phyloP scores from a whole-genome alignment of 1,140 invertebrate genomes.

The Cardiocondyla obscurior region DNA sequence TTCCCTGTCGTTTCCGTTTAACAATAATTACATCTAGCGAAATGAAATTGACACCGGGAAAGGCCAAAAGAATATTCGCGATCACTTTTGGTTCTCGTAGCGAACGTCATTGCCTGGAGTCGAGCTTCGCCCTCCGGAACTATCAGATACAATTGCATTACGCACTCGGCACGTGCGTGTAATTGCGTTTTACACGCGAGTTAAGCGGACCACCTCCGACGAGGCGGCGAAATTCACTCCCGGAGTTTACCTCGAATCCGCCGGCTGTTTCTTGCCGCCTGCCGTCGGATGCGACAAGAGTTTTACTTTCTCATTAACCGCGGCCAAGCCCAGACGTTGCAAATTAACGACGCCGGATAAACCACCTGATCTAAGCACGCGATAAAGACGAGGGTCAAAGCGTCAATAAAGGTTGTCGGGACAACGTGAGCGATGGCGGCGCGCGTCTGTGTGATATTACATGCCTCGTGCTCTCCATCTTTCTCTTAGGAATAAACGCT shows the following conservation, averaged over 20 bases:
- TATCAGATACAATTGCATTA: constrained; percentile 23
- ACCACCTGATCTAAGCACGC: constrained; percentile 5
- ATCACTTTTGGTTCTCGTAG: background rate
- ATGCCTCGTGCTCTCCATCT: background rate
- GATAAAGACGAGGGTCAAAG: constrained; percentile 35
- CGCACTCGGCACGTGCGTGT: constrained; percentile 4
- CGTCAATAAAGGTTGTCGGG: constrained; percentile 57
- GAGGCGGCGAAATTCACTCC: background rate
- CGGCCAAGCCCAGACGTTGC: background rate
- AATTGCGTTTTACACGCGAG: constrained; percentile 38
- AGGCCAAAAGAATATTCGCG: background rate
- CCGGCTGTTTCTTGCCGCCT: background rate
- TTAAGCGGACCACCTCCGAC: constrained; percentile 6
- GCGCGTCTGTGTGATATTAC: constrained; percentile 20
- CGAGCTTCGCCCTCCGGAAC: background rate
- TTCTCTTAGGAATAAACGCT: background rate
- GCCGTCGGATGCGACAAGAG: background rate
- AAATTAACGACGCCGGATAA: constrained; percentile 32
- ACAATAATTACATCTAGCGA: background rate
- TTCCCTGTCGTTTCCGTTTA: background rate
- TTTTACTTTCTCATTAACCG: background rate
- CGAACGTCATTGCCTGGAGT: background rate
- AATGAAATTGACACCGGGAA: background rate
- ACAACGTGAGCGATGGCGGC: background rate
- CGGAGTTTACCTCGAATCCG: constrained; percentile 3